Evolutionary conservation across 2,113 vertebrate species (phyloP), one percentile per base, ranked within the genome.

Genomic region (Lamprotornis superbus): DNA sequence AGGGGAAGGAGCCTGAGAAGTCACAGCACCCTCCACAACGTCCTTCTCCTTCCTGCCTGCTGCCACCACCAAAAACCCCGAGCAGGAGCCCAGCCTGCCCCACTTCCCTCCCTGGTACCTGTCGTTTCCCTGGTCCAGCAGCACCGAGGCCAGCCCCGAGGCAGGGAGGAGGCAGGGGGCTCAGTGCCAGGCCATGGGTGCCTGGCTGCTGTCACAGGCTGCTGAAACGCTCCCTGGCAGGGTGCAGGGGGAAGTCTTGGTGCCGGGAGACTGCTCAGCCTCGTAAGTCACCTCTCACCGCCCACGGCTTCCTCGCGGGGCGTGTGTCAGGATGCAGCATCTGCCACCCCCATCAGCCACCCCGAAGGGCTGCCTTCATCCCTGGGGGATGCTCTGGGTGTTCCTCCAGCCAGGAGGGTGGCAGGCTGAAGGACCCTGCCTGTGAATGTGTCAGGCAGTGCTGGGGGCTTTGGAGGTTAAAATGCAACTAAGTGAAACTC

Each of bases 341-440:
- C 52, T 0, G 9, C n/a, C 4, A 8, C 60, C 86, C 46, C 35
- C 19, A 0, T 6, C 50, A 52, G 50, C 5, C 28, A 0, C 17
- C 9, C 46, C 3, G 3, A 1, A 1, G 3, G 61, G 25, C 9
- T 7, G 11, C 68, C 47, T 18, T 3, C 4, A 2, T 3, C 44
- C 39, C 44, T 14, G 0, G 3, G 12, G 2, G 61, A 12, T 4
- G 12, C 16, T 16, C 30, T 0, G 31, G 9, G 3, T 3, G 44
- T 1, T 6, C 53, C 40, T 60, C 9, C 30, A 14, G 30, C 60
- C 21, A 3, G 6, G 25, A 33, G 11, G 5, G 7, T 0, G 20
- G 3, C 4, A 16, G 69, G 18, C 19, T 4, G 1, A 9, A 27
- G 22, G 33, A 12, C 3, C 12, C 68, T 24, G 37, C 52, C 46